phyloP scores from a whole-genome alignment of 2,888 invertebrate species.

The Protonemura montana region DNA sequence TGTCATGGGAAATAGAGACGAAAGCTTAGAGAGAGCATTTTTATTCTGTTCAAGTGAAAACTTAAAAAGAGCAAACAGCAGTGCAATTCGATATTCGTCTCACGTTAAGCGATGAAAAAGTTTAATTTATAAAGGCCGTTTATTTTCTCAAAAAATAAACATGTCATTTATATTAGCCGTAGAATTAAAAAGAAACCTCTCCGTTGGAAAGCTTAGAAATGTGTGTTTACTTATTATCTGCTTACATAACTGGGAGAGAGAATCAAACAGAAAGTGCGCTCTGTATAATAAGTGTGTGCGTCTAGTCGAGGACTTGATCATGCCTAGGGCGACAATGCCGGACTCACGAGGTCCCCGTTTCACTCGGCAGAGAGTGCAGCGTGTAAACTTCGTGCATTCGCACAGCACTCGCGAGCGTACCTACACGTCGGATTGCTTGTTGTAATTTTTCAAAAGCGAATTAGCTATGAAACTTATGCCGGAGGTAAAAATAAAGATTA shows the following conservation, averaged over 20 bases:
- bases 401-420: neutral
- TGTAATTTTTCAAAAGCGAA: neutral
- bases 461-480: slow-evolving; percentile 3
- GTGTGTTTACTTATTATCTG: neutral
- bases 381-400: neutral
- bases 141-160: neutral
- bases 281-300: no score
- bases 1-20: neutral
- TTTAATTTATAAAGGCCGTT: neutral
- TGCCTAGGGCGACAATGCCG: no score
- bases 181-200: neutral
- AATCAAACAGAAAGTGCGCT: no score
- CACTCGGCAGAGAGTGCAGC: no score
- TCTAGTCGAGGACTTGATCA: no score
- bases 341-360: no score
- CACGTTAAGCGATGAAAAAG: neutral
- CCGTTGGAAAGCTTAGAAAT: neutral
- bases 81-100: neutral
- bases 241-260: neutral
- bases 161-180: neutral
- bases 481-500: neutral
- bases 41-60: neutral
- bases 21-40: neutral
- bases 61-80: neutral
- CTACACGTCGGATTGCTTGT: neutral